Base-by-base conservation (phyloP, 2,888 invertebrate species). In the Galerucella nymphaeae region DNA sequence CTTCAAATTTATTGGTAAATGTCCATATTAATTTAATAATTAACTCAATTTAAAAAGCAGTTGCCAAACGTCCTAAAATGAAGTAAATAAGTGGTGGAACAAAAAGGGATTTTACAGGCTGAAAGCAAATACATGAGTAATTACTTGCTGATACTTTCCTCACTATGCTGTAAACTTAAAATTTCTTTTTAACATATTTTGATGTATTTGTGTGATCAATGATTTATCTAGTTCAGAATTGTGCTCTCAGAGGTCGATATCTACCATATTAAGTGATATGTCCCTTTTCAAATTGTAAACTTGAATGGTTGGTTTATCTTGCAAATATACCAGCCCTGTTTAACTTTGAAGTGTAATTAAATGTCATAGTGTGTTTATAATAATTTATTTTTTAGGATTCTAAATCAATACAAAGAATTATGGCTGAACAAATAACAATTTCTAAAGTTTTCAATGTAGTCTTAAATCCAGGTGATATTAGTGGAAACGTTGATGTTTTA, bases 1-100 rank as follows among this genome's bases (percentile, higher is more conserved):
- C 88, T 82, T 87, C 89, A 81, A 87, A 89, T 79, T 86, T 90
- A 82, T 86, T 90, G 87, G 92, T 92, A 83, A 88, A 88, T 64
- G 48, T 48, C 48, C n/a, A n/a, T 48, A 48, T 45, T 45, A 45
- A 45, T 30, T 30, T 30, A n/a, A 45, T 45, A n/a, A 16, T 50
- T 16, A 50, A 50, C 4, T 8, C 50, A 50, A 50, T n/a, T 50
- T n/a, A 50, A 18, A 23, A 9, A 57, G 18, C 23, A 2, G 9
- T 53, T 53, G 53, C 18, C 16, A 53, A 30, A 30, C 30, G 8
- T 30, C 30, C 8, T 30, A 18, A 2, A 53, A 14, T 53, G 2
- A 53, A 20, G 23, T 10, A 55, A 20, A 8, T 16, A 8, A 16
- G 55, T 55, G 11, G 18, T 55, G 20, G 9, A 18, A n/a, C 4